Evolutionary conservation across 2,888 invertebrate genomes (phyloP).

Genomic region (Drosophila mettleri): DNA sequence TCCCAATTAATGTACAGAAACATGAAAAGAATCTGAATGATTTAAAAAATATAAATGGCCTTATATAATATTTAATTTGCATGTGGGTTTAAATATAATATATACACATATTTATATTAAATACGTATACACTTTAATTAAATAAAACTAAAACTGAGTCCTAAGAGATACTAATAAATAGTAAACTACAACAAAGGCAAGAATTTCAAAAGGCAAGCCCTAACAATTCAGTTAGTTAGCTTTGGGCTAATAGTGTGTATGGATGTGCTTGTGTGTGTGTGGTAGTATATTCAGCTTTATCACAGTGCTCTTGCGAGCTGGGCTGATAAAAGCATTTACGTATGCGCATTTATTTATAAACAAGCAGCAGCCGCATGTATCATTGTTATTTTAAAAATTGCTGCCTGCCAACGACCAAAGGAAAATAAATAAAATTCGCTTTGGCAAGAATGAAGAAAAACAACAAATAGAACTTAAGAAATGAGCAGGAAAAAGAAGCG

Average conservation of each 20-base stretch:
- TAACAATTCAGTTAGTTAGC: background rate
- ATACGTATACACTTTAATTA: background rate
- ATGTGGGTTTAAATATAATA: no score
- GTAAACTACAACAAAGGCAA: background rate
- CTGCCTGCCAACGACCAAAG: conserved; percentile 62
- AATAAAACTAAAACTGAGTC: background rate
- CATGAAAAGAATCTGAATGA: no score
- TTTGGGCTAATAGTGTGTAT: background rate
- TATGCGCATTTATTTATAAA: conserved; percentile 78
- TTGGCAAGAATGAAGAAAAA: conserved; percentile 40
- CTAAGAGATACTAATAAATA: background rate
- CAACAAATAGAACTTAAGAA: conserved; percentile 22
- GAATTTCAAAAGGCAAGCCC: background rate
- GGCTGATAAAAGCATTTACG: conserved; percentile 76
- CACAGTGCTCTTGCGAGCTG: conserved; percentile 47
- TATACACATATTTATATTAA: background rate
- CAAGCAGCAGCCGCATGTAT: conserved; percentile 76
- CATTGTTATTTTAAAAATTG: conserved; percentile 80
- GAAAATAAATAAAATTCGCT: conserved; percentile 67
- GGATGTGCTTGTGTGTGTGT: background rate
- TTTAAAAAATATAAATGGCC: no score
- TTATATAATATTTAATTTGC: no score
- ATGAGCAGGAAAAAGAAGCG: conserved; percentile 17
- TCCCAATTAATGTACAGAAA: no score
- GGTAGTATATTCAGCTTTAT: conserved; percentile 54